Percentiles rank a stretch among this genome's conserved stretches.
These are phyloP conservation scores for Sycophaga agraensis DNA, from an alignment of 1,140 invertebrate species.

Conservation along the genomic window DNA sequence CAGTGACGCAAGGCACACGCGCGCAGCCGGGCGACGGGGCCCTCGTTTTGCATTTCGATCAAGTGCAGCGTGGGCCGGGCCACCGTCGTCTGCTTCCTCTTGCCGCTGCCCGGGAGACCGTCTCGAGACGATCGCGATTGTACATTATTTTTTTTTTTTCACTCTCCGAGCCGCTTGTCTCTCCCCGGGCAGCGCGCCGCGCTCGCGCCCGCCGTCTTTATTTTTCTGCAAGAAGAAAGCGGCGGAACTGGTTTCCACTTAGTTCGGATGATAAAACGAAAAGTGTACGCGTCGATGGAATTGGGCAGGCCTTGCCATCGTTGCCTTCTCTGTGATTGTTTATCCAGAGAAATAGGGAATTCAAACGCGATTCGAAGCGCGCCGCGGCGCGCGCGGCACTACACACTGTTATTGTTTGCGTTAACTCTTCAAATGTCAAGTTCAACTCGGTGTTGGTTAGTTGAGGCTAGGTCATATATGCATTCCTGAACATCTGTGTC, in stretches of 20 bases:
- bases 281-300: background rate
- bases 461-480: background rate
- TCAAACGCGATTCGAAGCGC: background rate
- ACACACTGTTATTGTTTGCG: background rate
- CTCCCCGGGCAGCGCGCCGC: too few species aligned
- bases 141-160: background rate
- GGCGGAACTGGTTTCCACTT: background rate
- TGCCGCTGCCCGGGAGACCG: background rate
- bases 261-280: background rate
- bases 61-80: background rate
- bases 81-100: too few species aligned
- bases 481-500: too few species aligned
- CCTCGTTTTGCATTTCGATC: too few species aligned
- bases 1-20: too few species aligned
- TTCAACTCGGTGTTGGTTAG: background rate
- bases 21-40: background rate
- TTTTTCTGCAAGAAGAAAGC: background rate
- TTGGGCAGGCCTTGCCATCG: background rate
- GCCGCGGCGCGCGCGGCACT: background rate
- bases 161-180: too few species aligned
- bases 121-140: too few species aligned
- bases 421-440: slow-evolving; percentile 7
- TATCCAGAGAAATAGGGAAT: background rate
- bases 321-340: too few species aligned
- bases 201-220: too few species aligned